Evolutionary conservation across 2,113 vertebrate species (phyloP).

Genomic region (Alosa alosa): DNA sequence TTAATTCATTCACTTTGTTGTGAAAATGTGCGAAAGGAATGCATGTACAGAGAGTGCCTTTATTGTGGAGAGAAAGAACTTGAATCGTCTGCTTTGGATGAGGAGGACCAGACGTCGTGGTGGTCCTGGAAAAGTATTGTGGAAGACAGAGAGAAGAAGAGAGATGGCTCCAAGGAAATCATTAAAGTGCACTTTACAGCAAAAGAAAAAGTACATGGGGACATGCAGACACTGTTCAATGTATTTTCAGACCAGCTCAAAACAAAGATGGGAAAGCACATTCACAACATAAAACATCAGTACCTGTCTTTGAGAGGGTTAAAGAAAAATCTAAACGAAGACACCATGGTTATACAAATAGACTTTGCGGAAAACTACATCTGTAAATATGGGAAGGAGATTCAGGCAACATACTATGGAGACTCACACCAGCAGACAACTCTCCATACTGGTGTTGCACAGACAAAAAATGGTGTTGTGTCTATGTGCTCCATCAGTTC

Average conservation of each 20-base stretch:
- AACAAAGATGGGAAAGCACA: not conserved
- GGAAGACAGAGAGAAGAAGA: not conserved
- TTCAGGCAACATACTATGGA: too few species aligned
- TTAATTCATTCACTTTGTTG: not conserved
- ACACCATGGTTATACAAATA: too few species aligned
- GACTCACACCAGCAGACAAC: too few species aligned
- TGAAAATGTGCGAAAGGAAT: not conserved
- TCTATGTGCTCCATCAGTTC: too few species aligned
- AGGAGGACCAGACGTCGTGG: not conserved
- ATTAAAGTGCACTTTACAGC: not conserved
- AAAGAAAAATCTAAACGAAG: too few species aligned
- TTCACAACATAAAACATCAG: too few species aligned
- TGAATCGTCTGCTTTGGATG: not conserved
- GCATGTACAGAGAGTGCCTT: not conserved
- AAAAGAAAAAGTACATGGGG: not conserved
- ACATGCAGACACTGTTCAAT: not conserved
- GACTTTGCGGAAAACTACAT: too few species aligned
- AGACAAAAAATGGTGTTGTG: too few species aligned
- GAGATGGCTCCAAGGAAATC: not conserved
- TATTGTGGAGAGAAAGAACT: not conserved
- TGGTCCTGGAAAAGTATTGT: not conserved
- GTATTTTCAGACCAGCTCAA: not conserved
- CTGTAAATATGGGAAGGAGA: too few species aligned
- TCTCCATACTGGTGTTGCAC: too few species aligned
- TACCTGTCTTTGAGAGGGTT: too few species aligned